Base-by-base conservation (phyloP, 2,888 invertebrate genomes). In the Diaprepes abbreviatus region DNA sequence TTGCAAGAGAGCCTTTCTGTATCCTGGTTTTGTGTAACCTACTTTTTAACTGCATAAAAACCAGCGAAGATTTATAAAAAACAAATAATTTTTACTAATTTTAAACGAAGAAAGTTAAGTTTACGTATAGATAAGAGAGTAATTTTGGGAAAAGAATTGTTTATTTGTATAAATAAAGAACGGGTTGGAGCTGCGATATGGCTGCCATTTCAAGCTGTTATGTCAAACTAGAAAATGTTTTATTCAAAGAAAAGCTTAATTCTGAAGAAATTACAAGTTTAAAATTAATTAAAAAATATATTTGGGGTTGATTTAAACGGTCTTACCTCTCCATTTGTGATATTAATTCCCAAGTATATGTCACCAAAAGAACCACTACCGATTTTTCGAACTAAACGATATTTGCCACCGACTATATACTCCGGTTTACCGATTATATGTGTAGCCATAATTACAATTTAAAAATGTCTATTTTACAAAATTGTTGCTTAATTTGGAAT, bases 361-460 rank as follows among this genome's bases (percentile, higher is more conserved):
- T 98, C 98, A 83, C 99, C 99, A 85, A 99, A 99, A 76, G 98
- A 98, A 79, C 99, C 99, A 86, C 97, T 97, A 82, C 98, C 97
- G 85, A 98, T 96, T 91, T 97, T 97, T 80, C 97, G 91, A 83
- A 97, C 92, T 83, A 98, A 89, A 85, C 96, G 92, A 88, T 96
- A 98, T 88, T 94, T 96, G 82, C 93, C 94, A 85, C 94, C 94
- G 85, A 96, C 92, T 84, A 94, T 89, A 85, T 94, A 91, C 85
- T 94, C 94, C 82, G 86, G 87, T 85, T 89, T 89, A 64, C 81
- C 80, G 74, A 78, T 76, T 73, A 80, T 77, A 77, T 81, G 78
- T 74, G 83, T 78, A 76, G 83, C 81, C 85, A 85, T 85, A 76
- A 77, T 83, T 77, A 74, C 75, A 80, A 81, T 82, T 83, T 81